Evolutionary conservation across 2,797 vertebrate species (phyloP).

Genomic region (Emydoidea blandingii): DNA sequence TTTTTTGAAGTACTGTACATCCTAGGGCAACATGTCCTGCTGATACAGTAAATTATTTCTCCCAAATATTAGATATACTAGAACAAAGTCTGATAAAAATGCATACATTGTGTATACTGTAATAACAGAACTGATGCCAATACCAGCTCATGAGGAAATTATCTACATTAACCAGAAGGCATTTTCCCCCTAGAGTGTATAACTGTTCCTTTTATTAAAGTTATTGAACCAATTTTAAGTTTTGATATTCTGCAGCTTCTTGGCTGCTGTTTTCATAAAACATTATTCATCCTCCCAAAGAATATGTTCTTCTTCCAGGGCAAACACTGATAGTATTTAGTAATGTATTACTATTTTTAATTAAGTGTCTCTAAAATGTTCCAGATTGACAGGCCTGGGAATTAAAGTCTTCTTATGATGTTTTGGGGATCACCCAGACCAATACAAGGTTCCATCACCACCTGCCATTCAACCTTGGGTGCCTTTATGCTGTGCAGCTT

Average conservation of each 20-base stretch:
- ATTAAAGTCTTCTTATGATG: not conserved
- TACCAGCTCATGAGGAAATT: constrained; percentile 32
- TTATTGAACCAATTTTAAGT: constrained; percentile 16
- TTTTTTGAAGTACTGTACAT: constrained; percentile 37
- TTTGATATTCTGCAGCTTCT: constrained; percentile 59
- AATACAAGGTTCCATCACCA: not conserved
- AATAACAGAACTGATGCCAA: constrained; percentile 10
- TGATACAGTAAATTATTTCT: constrained; percentile 39
- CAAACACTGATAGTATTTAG: not conserved
- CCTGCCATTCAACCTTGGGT: not conserved
- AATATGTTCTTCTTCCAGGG: not conserved
- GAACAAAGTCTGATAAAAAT: constrained; percentile 48
- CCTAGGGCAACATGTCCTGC: constrained; percentile 22
- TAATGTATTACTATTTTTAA: constrained; percentile 47
- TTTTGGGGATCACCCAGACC: not conserved
- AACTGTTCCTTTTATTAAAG: constrained; percentile 39
- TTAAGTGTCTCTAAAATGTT: not conserved
- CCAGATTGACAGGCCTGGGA: not conserved
- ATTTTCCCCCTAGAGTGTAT: constrained; percentile 5
- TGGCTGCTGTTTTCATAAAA: constrained; percentile 41
- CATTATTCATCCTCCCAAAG: not conserved
- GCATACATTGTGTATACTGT: constrained; percentile 32
- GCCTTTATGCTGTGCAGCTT: not conserved
- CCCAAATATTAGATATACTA: constrained; percentile 35
- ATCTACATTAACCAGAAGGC: not conserved